Evolutionary conservation across 2,797 vertebrate species (phyloP).

Genomic region (Schizopygopsis malacanthus): DNA sequence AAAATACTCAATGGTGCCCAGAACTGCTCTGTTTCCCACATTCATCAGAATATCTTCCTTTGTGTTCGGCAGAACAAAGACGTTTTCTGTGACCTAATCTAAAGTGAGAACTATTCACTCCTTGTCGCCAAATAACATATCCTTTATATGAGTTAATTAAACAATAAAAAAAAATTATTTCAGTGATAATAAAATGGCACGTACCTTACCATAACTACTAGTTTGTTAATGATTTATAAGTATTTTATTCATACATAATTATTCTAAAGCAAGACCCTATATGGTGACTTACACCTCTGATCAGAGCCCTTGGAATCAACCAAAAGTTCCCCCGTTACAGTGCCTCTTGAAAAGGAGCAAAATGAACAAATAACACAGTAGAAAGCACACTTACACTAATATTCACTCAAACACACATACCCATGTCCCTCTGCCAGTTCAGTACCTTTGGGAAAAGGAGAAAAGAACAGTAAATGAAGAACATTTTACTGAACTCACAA

Average conservation of each 20-base stretch:
- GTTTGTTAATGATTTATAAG: background rate
- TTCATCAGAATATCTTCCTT: too few relatives aligned
- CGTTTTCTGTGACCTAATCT: too few relatives aligned
- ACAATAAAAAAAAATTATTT: background rate
- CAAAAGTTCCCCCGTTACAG: background rate
- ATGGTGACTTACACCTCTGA: too few relatives aligned
- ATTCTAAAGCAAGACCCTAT: too few relatives aligned
- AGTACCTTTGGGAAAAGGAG: background rate
- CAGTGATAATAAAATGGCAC: background rate
- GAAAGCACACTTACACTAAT: background rate
- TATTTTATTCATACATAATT: too few relatives aligned
- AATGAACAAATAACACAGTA: background rate
- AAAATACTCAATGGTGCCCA: too few relatives aligned
- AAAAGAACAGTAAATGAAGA: slow-evolving; percentile 37
- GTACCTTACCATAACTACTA: background rate
- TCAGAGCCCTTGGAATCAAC: background rate
- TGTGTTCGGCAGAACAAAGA: too few relatives aligned
- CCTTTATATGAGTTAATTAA: too few relatives aligned
- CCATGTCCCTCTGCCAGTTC: background rate
- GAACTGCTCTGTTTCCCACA: too few relatives aligned
- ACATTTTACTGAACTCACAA: slow-evolving; percentile 43
- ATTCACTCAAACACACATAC: slow-evolving; percentile 28
- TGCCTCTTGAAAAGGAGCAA: background rate
- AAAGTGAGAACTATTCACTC: too few relatives aligned
- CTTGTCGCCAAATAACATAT: too few relatives aligned